Evolutionary conservation across 2,797 vertebrate species (phyloP).

Genomic region (Rhinoraja longicauda): DNA sequence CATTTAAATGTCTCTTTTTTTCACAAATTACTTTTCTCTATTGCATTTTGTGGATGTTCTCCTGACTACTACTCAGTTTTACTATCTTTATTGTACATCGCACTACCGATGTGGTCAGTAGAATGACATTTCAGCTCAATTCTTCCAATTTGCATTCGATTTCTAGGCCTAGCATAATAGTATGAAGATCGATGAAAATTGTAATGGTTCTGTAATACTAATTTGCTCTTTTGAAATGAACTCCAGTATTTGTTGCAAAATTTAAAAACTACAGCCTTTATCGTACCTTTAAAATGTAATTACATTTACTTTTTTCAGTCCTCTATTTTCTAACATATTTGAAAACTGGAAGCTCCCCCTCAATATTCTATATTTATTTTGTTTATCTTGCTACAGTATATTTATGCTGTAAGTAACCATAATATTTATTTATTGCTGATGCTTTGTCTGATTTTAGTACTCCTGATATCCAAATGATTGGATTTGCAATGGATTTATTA

Average conservation of each 20-base stretch:
- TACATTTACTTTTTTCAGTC: background rate
- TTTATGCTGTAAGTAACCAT: background rate
- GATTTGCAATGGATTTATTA: background rate
- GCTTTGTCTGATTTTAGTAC: background rate
- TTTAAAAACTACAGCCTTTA: background rate
- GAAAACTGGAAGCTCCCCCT: background rate
- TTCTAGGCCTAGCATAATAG: background rate
- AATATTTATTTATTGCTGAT: background rate
- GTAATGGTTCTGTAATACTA: background rate
- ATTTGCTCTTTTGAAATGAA: background rate
- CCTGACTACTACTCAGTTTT: background rate
- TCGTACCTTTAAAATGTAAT: background rate
- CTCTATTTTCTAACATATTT: background rate
- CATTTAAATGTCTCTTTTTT: background rate
- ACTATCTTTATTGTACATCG: background rate
- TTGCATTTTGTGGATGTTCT: background rate
- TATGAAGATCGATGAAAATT: background rate
- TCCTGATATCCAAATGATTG: background rate
- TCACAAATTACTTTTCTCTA: background rate
- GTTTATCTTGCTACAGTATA: background rate
- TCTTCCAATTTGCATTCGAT: background rate
- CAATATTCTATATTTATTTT: background rate
- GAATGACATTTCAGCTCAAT: background rate
- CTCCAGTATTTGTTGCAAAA: background rate
- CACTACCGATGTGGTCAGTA: background rate